These are phyloP conservation scores for Uria lomvia DNA, from an alignment of 2,113 vertebrate genomes.

Conservation along the genomic window DNA sequence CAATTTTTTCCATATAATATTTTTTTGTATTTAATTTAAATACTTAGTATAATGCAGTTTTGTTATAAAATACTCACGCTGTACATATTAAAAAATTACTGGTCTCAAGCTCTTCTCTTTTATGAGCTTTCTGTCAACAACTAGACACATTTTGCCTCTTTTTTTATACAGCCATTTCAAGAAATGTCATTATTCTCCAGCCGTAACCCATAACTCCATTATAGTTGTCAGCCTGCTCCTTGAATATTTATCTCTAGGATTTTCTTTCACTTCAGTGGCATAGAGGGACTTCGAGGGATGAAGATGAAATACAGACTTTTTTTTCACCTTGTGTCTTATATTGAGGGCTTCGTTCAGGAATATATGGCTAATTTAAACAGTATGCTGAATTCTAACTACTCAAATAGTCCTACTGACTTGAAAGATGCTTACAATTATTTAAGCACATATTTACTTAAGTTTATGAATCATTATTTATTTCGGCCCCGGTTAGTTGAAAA, in stretches of 20 bases:
- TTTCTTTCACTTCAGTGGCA: slow-evolving; percentile 23
- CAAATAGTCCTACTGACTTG: background rate
- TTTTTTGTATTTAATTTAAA: background rate
- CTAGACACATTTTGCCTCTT: slow-evolving; percentile 55
- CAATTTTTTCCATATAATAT: background rate
- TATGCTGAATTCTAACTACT: background rate
- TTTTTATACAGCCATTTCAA: slow-evolving; percentile 50
- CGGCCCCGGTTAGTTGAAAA: slow-evolving; percentile 5
- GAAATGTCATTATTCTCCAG: slow-evolving; percentile 38
- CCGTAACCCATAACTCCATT: slow-evolving; percentile 17
- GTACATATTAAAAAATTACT: slow-evolving; percentile 46
- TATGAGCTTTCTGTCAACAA: slow-evolving; percentile 15
- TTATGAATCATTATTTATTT: slow-evolving; percentile 22
- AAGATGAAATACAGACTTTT: background rate
- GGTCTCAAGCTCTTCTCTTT: slow-evolving; percentile 45
- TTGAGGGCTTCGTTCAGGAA: background rate
- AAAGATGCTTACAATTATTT: background rate
- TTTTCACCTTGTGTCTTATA: background rate
- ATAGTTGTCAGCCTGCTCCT: background rate
- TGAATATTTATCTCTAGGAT: slow-evolving; percentile 47
- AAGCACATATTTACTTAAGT: background rate
- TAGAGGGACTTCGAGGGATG: background rate
- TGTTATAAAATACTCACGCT: slow-evolving; percentile 2
- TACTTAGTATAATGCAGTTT: background rate
- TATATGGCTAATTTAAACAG: background rate